Base-by-base conservation (phyloP, 2,888 invertebrate genomes). In the Trachelus troglodyta region DNA sequence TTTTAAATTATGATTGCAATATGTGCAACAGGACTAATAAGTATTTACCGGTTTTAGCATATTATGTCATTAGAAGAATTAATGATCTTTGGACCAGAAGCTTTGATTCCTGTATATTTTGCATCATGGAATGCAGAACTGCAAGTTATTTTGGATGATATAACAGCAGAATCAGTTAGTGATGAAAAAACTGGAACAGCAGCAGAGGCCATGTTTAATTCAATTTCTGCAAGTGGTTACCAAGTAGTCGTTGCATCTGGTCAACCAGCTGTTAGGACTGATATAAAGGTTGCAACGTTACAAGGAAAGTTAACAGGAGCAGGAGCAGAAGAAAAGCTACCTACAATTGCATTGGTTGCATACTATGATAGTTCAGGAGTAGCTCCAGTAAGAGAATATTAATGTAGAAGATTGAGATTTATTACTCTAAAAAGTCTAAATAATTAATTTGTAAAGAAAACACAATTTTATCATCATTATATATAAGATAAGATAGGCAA, bases 171-270 rank as follows among this genome's bases (percentile, higher is more conserved):
- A 85, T 94, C 94, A 82, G 93, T 94, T 75, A 94, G 94, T 0
- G 95, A 96, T 87, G 95, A 96, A 82, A 93, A 95, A 92, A 92
- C 94, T 91, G 94, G 94, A 69, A 96, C 97, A 0, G 98, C 97
- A 0, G 92, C 96, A 15, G 96, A 97, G 89, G 97, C 97, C 11
- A 93, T 98, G 91, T 92, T 98, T 79, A 96, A 96, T 88, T 95
- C 97, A 23, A 95, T 98, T n/a, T 96, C 97, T 31, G 98, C 97
- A 0, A 98, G 98, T 93, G 98, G 98, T 12, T 98, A 98, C 92
- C 98, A 98, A 92, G 95, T 98, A 88, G 97, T 97, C 82, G 95
- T 98, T 35, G 94, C 95, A 80, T 95, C 97, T 11, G 93, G 95
- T 33, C 94, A 95, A 81, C 95, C 95, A 37, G 93, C 94, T 77